phyloP scores from a whole-genome alignment of 2,113 vertebrate species.

The Aegithalos caudatus region DNA sequence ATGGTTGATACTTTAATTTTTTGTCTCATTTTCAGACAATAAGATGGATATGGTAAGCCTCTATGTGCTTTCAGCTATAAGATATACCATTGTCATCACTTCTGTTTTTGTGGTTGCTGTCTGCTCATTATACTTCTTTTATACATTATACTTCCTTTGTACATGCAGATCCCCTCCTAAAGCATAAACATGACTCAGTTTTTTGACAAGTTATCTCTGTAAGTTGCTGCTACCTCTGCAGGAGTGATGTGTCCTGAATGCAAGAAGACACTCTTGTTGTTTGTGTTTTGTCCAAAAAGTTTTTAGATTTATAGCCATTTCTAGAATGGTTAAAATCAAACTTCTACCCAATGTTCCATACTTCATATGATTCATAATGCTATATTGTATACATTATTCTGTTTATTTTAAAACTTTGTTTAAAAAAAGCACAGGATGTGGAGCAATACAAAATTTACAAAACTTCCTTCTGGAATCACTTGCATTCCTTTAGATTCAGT shows the following conservation, averaged over 20 bases:
- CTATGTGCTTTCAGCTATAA: not conserved
- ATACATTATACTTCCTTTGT: not conserved
- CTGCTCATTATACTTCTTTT: not conserved
- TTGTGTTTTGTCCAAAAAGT: not conserved
- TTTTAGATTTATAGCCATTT: not conserved
- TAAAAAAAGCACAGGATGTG: not conserved
- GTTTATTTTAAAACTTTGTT: not conserved
- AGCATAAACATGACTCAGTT: not conserved
- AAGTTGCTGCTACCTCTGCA: not conserved
- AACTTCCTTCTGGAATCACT: not conserved
- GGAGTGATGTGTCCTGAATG: not conserved
- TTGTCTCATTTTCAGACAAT: not conserved
- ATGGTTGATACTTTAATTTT: not conserved
- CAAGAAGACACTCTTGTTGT: not conserved
- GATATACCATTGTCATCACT: not conserved
- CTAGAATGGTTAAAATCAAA: not conserved
- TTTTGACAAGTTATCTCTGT: not conserved
- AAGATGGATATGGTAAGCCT: not conserved
- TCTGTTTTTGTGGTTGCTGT: not conserved
- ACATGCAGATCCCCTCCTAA: not conserved
- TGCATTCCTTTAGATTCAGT: not conserved
- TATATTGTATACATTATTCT: not conserved
- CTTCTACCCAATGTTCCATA: not conserved
- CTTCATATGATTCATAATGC: not conserved
- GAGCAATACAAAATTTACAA: not conserved